Evolutionary conservation across 2,797 vertebrate genomes (phyloP).

Genomic region (Cheirogaleus major): DNA sequence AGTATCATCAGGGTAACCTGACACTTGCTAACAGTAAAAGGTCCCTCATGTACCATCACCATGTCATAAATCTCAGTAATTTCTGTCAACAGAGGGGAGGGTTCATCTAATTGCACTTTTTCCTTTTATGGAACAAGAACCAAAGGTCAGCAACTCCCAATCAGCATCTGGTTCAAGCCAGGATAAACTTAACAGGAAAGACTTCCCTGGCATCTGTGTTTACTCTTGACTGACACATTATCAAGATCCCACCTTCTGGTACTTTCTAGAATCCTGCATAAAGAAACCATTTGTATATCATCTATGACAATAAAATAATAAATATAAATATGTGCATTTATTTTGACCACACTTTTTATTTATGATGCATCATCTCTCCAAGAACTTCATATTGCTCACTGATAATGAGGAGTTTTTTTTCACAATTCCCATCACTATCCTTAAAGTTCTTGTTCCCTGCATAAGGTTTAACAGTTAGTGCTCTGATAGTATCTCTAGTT

Average conservation of each 20-base stretch:
- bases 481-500: not conserved
- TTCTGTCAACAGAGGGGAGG: not conserved
- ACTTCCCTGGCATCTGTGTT: not conserved
- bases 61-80: not conserved
- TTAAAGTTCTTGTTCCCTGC: not conserved
- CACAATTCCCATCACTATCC: not conserved
- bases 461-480: not conserved
- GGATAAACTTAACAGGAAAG: not conserved
- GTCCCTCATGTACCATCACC: not conserved
- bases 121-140: not conserved
- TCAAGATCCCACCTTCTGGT: not conserved
- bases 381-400: not conserved
- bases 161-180: not conserved
- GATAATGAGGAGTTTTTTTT: not conserved
- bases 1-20: not conserved
- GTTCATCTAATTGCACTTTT: not conserved
- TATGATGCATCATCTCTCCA: not conserved
- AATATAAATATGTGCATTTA: not conserved
- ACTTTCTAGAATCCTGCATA: not conserved
- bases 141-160: constrained; percentile 41
- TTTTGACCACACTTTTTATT: not conserved
- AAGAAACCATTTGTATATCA: not conserved
- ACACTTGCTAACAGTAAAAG: not conserved
- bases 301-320: not conserved
- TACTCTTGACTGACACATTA: not conserved